A percentile compares a stretch with the other conserved stretches of the same genome.
phyloP scores from a whole-genome alignment of 2,113 vertebrate genomes.

The Tyto alba region DNA sequence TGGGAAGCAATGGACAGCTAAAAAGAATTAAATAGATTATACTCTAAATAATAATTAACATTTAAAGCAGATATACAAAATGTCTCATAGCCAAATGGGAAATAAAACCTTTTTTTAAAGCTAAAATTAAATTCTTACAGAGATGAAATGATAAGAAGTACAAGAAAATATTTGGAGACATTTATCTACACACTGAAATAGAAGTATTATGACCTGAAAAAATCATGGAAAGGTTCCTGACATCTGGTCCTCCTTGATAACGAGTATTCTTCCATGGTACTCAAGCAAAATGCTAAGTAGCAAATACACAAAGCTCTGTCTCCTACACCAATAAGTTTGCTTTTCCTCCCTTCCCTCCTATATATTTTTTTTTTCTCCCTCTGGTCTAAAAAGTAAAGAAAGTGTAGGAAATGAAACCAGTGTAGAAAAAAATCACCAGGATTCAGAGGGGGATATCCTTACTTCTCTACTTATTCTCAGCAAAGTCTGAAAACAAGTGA shows the following conservation, averaged over 20 bases:
- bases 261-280: not conserved
- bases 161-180: not conserved
- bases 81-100: constrained; percentile 13
- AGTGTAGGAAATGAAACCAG: not conserved
- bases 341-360: not conserved
- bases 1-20: not conserved
- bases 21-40: constrained; percentile 32
- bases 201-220: not conserved
- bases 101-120: constrained; percentile 1
- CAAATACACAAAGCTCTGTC: not conserved
- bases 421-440: not conserved
- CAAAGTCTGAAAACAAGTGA: not conserved
- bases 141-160: constrained; percentile 10
- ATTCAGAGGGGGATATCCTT: not conserved
- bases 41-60: constrained; percentile 49
- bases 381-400: not conserved
- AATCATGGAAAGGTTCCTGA: not conserved
- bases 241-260: not conserved
- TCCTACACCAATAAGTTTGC: not conserved
- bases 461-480: not conserved
- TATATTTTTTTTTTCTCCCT: accelerated
- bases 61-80: constrained; percentile 35
- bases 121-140: constrained; percentile 23
- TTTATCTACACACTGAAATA: not conserved
- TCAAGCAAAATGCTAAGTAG: not conserved